Base-by-base conservation (phyloP, 2,888 invertebrate genomes). In the Ectropis crepuscularia region DNA sequence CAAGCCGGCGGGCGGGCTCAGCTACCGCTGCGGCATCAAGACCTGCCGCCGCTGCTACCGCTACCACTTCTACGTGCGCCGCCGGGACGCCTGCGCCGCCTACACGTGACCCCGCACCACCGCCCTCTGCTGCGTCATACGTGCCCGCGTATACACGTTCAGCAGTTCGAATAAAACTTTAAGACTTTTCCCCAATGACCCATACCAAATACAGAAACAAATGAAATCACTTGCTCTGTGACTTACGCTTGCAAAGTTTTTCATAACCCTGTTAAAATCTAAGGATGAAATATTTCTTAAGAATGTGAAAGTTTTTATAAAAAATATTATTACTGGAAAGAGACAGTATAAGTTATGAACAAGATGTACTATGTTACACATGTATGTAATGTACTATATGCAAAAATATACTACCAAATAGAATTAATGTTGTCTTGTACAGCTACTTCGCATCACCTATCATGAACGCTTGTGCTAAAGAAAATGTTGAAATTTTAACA, bases 1-100 rank as follows among this genome's bases (percentile, higher is more conserved):
- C 49, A 96, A 96, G 85, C 95, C 95, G 49, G 94, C 94, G 72
- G 93, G 93, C 9, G 88, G 92, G 8, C 83, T 95, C 89, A 94
- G 95, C 94, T 98, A 98, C 91, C 94, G 98, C 57, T 99, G 99
- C 85, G 99, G 99, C 70, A 99, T 99, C 82, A 98, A 98, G 90
- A 99, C 99, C 0, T 99, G 99, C 87, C 95, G 96, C 78, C 96
- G 97, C 84, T 98, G 98, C 88, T 96, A 97, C 85, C 94, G 96
- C 73, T 98, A 98, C 89, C 95, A 96, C 74, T 98, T 96, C 90
- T 97, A 96, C 86, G 97, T 97, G 67, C 93, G 95, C 71, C 96
- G 96, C 85, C 97, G 98, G 82, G 96, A 96, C 83, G 74, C 77
- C 43, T 91, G 91, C 77, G 79, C 81, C 66, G 75, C 72, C 67